Percentiles rank a stretch among this genome's conserved stretches.
These are phyloP conservation scores for Phenganax subtilis DNA, from an alignment of 92 coral and sea anemone genomes.

Conservation along the genomic window DNA sequence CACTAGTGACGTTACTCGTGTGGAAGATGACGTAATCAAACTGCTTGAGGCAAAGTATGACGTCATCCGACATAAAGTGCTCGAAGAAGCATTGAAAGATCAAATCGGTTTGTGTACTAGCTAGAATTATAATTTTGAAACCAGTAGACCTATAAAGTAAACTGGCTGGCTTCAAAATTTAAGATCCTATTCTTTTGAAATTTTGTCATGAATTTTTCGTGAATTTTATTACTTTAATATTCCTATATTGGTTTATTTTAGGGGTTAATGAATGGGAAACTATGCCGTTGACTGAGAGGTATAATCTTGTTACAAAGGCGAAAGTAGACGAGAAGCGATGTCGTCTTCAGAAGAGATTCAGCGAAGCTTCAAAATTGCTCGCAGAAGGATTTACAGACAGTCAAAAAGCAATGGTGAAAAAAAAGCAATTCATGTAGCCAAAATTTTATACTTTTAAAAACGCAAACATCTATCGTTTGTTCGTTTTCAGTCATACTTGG, in stretches of 20 bases:
- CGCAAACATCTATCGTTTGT: background rate
- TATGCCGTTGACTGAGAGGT: slow-evolving; percentile 82
- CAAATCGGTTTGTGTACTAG: slow-evolving; percentile 55
- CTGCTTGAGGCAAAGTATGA: slow-evolving; percentile 93
- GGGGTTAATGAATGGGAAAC: slow-evolving; percentile 81
- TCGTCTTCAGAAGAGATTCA: slow-evolving; percentile 90
- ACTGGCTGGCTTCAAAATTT: background rate
- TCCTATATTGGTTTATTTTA: background rate
- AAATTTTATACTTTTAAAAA: background rate
- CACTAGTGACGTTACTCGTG: slow-evolving; percentile 70
- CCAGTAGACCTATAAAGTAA: background rate
- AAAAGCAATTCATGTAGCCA: background rate
- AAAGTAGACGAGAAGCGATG: slow-evolving; percentile 77
- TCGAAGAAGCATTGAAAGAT: slow-evolving; percentile 82
- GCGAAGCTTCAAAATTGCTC: slow-evolving; percentile 76
- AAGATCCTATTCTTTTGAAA: background rate
- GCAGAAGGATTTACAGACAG: slow-evolving; percentile 86
- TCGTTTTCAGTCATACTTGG: slow-evolving; percentile 59
- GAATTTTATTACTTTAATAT: background rate
- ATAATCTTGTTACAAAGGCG: slow-evolving; percentile 72
- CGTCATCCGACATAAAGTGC: slow-evolving; percentile 75
- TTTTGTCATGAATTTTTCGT: background rate
- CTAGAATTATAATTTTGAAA: background rate
- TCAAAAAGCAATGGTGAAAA: slow-evolving; percentile 62
- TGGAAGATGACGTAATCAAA: slow-evolving; percentile 89